A percentile compares a stretch with the other conserved stretches of the same genome.
phyloP scores from a whole-genome alignment of 2,888 invertebrate species.

The Scaptomyza reducta region DNA sequence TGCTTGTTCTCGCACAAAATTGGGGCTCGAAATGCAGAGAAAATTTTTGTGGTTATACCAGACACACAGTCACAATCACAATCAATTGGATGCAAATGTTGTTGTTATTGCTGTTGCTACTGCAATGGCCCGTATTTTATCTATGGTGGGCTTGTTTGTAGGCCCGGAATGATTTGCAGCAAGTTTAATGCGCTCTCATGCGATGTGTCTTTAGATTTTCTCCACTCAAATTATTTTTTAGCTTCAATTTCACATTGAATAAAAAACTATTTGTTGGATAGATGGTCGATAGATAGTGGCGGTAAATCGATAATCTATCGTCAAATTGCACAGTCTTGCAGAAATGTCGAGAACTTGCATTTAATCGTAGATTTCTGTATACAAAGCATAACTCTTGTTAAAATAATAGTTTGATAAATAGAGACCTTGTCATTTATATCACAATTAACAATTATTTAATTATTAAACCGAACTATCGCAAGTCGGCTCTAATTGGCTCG shows the following conservation, averaged over 20 bases:
- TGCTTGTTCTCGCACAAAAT: constrained; percentile 42
- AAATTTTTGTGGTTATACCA: constrained; percentile 76
- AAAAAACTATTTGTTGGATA: constrained; percentile 55
- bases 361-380: background rate
- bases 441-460: background rate
- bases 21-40: constrained; percentile 57
- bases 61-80: constrained; percentile 51
- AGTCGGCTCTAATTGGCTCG: background rate
- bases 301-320: constrained; percentile 35
- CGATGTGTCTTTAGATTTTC: constrained; percentile 54
- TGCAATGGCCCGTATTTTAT: constrained; percentile 34
- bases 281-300: constrained; percentile 46
- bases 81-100: constrained; percentile 48
- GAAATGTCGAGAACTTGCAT: background rate
- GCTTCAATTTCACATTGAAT: constrained; percentile 50
- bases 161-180: constrained; percentile 67
- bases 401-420: background rate
- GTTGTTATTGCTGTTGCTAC: constrained; percentile 29
- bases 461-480: background rate
- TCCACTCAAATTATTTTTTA: constrained; percentile 53
- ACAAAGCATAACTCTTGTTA: background rate
- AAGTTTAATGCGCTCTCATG: constrained; percentile 71
- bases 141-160: constrained; percentile 34
- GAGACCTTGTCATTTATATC: too few species aligned
- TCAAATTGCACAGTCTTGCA: background rate